A percentile compares a stretch with the other conserved stretches of the same genome.
phyloP scores from a whole-genome alignment of 2,113 vertebrate species.

The Megalops atlanticus region DNA sequence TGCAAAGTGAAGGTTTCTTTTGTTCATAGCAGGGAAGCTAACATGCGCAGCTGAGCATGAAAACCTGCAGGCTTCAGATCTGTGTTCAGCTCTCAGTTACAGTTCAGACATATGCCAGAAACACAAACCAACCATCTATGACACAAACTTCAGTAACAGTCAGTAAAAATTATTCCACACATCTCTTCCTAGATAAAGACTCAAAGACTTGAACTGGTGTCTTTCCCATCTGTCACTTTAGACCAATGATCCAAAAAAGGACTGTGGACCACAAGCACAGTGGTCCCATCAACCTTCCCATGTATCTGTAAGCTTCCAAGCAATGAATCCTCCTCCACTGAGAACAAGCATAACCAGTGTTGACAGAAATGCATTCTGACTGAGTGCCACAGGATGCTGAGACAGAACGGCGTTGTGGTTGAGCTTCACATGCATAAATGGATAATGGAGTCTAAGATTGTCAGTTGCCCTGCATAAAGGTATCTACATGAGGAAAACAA shows the following conservation, averaged over 20 bases:
- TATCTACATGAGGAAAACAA: not conserved
- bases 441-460: too few species aligned
- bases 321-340: not conserved
- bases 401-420: not conserved
- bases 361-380: not conserved
- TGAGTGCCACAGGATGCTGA: not conserved
- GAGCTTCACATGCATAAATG: too few species aligned
- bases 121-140: not conserved
- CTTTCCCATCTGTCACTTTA: not conserved
- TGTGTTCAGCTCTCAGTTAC: not conserved
- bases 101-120: not conserved
- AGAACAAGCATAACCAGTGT: not conserved
- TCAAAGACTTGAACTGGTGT: not conserved
- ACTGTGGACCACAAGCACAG: too few species aligned
- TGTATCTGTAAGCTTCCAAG: not conserved
- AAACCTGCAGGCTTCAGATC: not conserved
- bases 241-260: not conserved
- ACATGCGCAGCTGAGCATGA: not conserved
- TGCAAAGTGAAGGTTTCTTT: not conserved
- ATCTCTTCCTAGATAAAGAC: not conserved
- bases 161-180: not conserved
- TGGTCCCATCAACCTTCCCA: not conserved
- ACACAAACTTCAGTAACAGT: not conserved
- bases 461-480: not conserved
- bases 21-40: not conserved